These are phyloP conservation scores for Amblyraja radiata DNA, from an alignment of 2,797 vertebrate genomes.

Conservation along the genomic window DNA sequence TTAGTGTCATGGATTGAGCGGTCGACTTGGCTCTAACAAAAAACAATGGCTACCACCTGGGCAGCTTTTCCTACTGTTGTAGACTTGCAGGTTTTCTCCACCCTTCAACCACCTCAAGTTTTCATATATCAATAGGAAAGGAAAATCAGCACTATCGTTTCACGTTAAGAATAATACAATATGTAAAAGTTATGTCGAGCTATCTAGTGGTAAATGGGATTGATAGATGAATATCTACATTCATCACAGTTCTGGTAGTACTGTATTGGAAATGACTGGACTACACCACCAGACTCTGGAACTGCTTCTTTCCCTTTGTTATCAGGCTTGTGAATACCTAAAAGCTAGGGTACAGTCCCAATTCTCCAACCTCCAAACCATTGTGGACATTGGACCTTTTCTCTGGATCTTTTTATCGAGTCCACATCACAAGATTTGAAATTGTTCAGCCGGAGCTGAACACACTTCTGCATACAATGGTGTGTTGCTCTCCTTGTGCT, in stretches of 20 bases:
- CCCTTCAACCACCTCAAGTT: background rate
- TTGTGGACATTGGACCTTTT: no score
- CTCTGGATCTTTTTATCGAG: no score
- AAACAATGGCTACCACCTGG: background rate
- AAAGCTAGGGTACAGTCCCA: no score
- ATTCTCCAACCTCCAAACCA: no score
- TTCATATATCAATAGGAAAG: background rate
- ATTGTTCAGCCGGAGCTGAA: no score
- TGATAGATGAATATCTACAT: background rate
- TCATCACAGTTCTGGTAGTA: background rate
- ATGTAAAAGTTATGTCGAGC: constrained; percentile 11
- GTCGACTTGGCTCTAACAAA: background rate
- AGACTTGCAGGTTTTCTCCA: background rate
- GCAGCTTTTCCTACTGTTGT: no score
- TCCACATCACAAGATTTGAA: no score
- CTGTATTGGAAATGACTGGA: background rate
- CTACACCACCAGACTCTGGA: no score
- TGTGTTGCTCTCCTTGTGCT: no score
- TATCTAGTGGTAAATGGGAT: constrained; percentile 27
- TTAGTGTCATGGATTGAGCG: background rate
- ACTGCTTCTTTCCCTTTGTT: no score
- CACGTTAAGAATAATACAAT: background rate
- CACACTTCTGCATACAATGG: no score
- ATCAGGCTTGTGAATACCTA: no score
- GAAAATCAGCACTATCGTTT: background rate